Base-by-base conservation (phyloP, 2,113 vertebrate species). In the Asarcornis scutulata region DNA sequence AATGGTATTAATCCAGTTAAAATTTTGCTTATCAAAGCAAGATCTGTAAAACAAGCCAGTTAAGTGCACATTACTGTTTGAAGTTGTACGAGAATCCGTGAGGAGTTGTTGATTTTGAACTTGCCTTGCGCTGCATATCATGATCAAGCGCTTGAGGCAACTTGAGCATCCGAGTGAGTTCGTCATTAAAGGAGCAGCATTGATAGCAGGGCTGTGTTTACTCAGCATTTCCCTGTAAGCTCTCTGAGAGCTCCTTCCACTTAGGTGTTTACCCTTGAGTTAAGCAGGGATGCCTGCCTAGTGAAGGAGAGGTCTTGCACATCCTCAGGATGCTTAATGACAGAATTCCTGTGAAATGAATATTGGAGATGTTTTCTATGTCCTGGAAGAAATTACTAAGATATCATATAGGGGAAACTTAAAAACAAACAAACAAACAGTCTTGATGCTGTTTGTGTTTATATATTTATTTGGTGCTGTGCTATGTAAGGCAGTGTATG, bases 41-140 rank as follows among this genome's bases (percentile, higher is more conserved):
- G 84, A 95, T 95, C 94, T 93, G 67, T 93, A 83, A 94, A 95
- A 79, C 84, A 87, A 88, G 93, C 55, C 71, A 95, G 94, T 91
- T 96, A 95, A 89, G 95, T 87, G 74, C 26, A 2, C 83, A 7
- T 69, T 83, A 17, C 67, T 74, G 66, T 91, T 96, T 93, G 92
- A 93, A 94, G 91, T 59, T 85, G 71, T 56, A 59, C 53, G 74
- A 83, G 78, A 82, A 84, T 53, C 77, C 80, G 69, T 44, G 58
- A 91, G 91, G 93, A 95, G 86, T 78, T 91, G 92, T 55, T 89
- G 92, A 66, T 93, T 91, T 64, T 93, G 85, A 94, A 80, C 89
- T 93, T 95, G 66, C 82, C 83, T 97, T 72, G 81, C 10, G 0
- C 86, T 82, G 80, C 76, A 50, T 93, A 78, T 86, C 72, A 62